A percentile compares a stretch with the other conserved stretches of the same genome.
Evolutionary conservation across 30 jellyfish, hydroid and myxozoan species (phyloP).

Genomic region (Clytia hemisphaerica): DNA sequence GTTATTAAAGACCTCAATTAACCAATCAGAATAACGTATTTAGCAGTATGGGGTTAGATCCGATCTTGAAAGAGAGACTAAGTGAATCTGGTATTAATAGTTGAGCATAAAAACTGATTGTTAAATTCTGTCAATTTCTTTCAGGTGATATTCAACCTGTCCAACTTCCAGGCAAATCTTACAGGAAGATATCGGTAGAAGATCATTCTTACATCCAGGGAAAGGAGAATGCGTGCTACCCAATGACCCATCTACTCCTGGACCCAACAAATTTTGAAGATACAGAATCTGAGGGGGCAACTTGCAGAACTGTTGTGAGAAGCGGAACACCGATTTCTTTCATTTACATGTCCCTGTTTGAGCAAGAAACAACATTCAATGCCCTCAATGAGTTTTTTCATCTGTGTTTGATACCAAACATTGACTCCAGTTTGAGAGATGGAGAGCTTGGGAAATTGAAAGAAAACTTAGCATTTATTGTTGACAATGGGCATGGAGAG

Average conservation of each 20-base stretch:
- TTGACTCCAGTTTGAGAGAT: neutral
- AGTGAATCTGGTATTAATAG: no score
- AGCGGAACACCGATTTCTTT: constrained; percentile 1
- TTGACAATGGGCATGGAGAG: constrained; percentile 10
- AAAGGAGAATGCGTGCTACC: neutral
- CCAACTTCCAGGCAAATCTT: neutral
- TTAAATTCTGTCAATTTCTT: no score
- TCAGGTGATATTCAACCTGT: constrained; percentile 3
- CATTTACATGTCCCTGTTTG: neutral
- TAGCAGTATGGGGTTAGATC: no score
- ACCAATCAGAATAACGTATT: no score
- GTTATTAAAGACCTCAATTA: no score
- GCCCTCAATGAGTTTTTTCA: constrained; percentile 3
- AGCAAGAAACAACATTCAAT: constrained; percentile 9
- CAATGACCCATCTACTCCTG: constrained; percentile 10
- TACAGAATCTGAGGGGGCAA: no score
- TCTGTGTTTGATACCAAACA: neutral
- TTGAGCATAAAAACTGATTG: no score
- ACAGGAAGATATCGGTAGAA: neutral
- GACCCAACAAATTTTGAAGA: no score
- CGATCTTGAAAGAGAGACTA: no score
- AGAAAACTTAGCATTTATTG: constrained; percentile 2
- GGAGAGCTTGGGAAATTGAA: neutral
- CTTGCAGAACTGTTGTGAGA: neutral
- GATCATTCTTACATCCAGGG: constrained; percentile 6